Base-by-base conservation (phyloP, 2,888 invertebrate genomes). In the Tachina fera region DNA sequence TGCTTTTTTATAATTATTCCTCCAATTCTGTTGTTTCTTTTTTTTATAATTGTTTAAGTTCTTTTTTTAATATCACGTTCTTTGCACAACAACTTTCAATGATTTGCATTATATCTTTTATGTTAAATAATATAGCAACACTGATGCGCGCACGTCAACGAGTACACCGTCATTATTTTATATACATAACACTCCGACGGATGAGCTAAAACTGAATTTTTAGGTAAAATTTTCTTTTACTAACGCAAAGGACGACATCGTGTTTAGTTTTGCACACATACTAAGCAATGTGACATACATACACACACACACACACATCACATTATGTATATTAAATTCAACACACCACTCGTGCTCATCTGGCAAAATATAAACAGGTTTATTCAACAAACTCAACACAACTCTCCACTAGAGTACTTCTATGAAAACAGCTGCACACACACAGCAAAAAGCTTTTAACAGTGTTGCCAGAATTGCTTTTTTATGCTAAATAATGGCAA, bases 191-290 rank as follows among this genome's bases (percentile, higher is more conserved):
- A 91, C 91, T 90, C 91, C 92, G 91, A 90, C 91, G 91, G 90
- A 90, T 91, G 91, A 92, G 91, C 91, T 91, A 89, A 90, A 92
- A 92, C 92, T 92, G 88, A 91, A 89, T 88, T 88, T 89, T 88
- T 83, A 86, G 84, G 87, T 87, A 87, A 88, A 87, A 89, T 87
- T 87, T 87, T 87, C 77, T 87, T 87, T 87, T 75, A 82, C 80
- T 84, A 87, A 86, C 83, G 84, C 87, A 87, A 86, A 87, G 88
- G 87, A 87, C 86, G 87, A 87, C 87, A 87, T 85, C 84, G 87
- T 83, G 75, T 86, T 39, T 71, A 31, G 47, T 51, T 82, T 56
- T 13, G 63, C 53, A 76, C 58, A 49, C 39, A 49, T 53, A 67
- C 53, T 14, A 53, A 39, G 51, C 61, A 65, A 31, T 39, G 22